Evolutionary conservation across 2,113 vertebrate species (phyloP).

Genomic region (Spilogale gracilis): DNA sequence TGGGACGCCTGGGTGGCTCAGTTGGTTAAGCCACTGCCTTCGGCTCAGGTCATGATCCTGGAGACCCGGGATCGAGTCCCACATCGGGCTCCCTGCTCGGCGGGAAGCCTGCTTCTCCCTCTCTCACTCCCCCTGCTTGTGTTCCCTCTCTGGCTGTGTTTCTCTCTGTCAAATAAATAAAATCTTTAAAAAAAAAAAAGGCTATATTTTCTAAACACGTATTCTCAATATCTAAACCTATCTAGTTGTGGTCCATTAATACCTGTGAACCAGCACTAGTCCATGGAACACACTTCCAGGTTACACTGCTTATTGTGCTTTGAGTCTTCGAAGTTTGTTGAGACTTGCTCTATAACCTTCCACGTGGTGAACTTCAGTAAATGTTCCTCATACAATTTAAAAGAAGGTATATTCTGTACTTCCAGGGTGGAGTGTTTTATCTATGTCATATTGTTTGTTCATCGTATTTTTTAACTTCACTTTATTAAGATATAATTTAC

Average conservation of each 20-base stretch:
- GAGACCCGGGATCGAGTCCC: no score
- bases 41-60: no score
- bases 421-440: not conserved
- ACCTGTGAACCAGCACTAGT: not conserved
- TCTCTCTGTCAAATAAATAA: no score
- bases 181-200: no score
- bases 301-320: not conserved
- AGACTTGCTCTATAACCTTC: not conserved
- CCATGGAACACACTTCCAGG: not conserved
- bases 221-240: not conserved
- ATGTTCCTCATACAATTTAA: not conserved
- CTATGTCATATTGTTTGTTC: not conserved
- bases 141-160: no score
- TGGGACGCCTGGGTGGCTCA: no score
- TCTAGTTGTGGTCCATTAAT: not conserved
- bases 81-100: no score
- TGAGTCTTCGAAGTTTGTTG: slow-evolving; percentile 8
- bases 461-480: slow-evolving; percentile 13
- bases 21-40: no score
- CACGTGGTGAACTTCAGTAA: not conserved
- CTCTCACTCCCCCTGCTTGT: no score
- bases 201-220: not conserved
- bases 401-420: not conserved
- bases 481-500: not conserved
- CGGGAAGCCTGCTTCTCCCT: no score